Base-by-base conservation (phyloP, 2,888 invertebrate species). In the Aproaerema taeniolella region DNA sequence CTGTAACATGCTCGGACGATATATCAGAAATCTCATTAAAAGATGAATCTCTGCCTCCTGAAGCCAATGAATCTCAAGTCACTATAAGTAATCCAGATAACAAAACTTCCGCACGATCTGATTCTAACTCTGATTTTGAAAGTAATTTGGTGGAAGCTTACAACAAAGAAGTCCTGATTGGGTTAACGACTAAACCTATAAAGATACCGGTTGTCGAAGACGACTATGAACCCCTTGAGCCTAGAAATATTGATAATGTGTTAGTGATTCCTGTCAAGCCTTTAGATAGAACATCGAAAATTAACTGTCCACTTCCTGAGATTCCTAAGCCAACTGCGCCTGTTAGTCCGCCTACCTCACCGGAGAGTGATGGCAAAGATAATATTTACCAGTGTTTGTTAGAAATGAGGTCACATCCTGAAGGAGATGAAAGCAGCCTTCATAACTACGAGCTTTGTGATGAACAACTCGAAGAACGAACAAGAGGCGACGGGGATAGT, bases 381-480 rank as follows among this genome's bases (percentile, higher is more conserved):
- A 85, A 85, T 53, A 76, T 85, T 46, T 87, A 87, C 53, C 87
- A 87, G 55, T 76, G 78, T 49, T 60, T 87, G 33, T 52, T 80
- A 49, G 86, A 87, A 61, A 78, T 83, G 72, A 70, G 83, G 45
- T 85, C 82, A 2, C 81, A 86, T 43, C 83, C 83, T 12, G 87
- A 85, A 64, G 87, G 83, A 1, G 86, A 87, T 45, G 81, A 82
- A 45, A 81, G 67, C 38, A 87, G 86, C 55, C 59, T 88, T 31
- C 88, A 89, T 43, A 88, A 87, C 46, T 89, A 89, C 50, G 89
- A 89, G 60, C 67, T 80, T 7, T 88, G 86, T 48, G 79, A 77
- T 2, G 72, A 65, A 31, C 70, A 74, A 20, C 52, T 83, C 20
- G 80, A 83, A 56, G 81, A 85, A 46, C 68, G 87, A 54, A 81